phyloP scores from a whole-genome alignment of 2,113 vertebrate genomes.

The Ageneiosus marmoratus region DNA sequence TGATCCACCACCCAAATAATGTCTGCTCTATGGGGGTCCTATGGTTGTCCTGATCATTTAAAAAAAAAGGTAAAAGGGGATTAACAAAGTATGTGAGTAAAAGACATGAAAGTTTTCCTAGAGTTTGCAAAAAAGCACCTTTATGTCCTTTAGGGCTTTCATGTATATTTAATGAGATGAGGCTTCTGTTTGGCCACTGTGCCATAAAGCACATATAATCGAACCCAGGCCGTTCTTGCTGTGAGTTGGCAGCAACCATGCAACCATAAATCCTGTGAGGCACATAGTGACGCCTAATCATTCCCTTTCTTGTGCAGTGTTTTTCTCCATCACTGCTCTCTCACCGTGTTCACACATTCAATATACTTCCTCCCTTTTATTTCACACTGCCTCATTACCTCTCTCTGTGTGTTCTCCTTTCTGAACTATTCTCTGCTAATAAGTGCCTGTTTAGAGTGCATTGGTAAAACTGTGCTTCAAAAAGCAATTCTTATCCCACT shows the following conservation, averaged over 20 bases:
- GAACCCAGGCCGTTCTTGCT: too few species aligned
- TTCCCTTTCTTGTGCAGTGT: not conserved
- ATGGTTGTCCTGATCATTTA: too few species aligned
- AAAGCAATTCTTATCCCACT: slow-evolving; percentile 26
- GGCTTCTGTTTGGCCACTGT: too few species aligned
- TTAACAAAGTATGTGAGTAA: too few species aligned
- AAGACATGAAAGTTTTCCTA: too few species aligned
- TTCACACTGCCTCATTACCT: not conserved
- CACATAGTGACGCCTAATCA: not conserved
- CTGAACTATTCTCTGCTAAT: slow-evolving; percentile 14
- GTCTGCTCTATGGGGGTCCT: too few species aligned
- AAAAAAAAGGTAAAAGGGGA: too few species aligned
- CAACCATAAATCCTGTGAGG: not conserved
- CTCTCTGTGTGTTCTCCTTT: slow-evolving; percentile 12
- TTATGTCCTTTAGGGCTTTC: too few species aligned
- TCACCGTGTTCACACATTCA: not conserved
- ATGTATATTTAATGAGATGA: too few species aligned
- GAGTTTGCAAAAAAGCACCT: too few species aligned
- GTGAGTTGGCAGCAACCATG: not conserved
- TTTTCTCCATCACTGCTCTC: not conserved
- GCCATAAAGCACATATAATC: too few species aligned
- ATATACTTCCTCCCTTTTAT: not conserved
- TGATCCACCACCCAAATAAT: too few species aligned
- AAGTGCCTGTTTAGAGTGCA: slow-evolving; percentile 1
- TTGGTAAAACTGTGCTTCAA: slow-evolving; percentile 32